These are phyloP conservation scores for Rhagonycha fulva DNA, from an alignment of 2,888 invertebrate genomes.

Conservation along the genomic window DNA sequence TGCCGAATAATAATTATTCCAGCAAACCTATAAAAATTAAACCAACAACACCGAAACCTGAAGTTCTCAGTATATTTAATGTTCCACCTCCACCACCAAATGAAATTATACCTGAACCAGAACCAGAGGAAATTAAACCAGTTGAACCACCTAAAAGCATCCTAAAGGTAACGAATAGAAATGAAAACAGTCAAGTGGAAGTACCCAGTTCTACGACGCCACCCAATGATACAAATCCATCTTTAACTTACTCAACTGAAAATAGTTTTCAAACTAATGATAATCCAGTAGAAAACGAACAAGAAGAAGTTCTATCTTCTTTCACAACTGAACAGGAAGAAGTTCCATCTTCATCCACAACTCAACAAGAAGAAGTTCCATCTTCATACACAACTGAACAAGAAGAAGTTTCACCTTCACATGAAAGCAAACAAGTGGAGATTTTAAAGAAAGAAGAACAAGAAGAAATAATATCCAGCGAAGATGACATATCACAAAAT, in stretches of 20 bases:
- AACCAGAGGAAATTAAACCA: not conserved
- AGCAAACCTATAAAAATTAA: slow-evolving; percentile 7
- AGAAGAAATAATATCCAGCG: not conserved
- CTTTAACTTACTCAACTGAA: slow-evolving; percentile 31
- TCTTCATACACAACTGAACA: not conserved
- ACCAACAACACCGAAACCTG: slow-evolving; percentile 3
- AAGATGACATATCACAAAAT: not conserved
- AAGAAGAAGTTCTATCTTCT: not conserved
- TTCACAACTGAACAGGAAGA: not conserved
- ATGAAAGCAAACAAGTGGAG: not conserved
- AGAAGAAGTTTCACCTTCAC: not conserved
- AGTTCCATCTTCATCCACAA: not conserved
- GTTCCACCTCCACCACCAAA: not conserved
- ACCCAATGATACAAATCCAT: slow-evolving; percentile 22
- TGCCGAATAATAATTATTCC: not conserved
- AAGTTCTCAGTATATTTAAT: slow-evolving; percentile 2
- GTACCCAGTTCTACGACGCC: not conserved
- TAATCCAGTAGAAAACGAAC: not conserved
- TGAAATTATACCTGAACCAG: not conserved
- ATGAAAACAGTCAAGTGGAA: slow-evolving; percentile 6
- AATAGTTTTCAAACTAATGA: not conserved
- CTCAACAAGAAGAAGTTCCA: not conserved
- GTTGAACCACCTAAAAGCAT: slow-evolving; percentile 1
- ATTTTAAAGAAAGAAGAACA: not conserved
- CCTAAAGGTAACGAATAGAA: not conserved